These are phyloP conservation scores for Motacilla tschutschensis DNA, from an alignment of 2,113 vertebrate species.

Conservation along the genomic window DNA sequence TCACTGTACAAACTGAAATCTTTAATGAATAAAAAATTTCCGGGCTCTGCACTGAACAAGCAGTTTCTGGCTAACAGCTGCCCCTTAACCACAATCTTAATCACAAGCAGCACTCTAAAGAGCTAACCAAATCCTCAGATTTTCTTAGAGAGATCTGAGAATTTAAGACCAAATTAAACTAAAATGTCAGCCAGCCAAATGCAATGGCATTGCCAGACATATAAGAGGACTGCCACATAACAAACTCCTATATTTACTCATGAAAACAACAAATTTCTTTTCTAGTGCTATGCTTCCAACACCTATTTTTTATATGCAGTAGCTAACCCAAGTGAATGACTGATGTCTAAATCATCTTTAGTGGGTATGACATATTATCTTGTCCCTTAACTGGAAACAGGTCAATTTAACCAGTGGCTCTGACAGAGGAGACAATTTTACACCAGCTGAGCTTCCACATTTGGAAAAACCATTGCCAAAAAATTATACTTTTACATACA, in stretches of 20 bases:
- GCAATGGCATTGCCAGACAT: neutral
- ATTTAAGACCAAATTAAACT: slow-evolving; percentile 12
- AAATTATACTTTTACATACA: neutral
- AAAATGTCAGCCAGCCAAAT: neutral
- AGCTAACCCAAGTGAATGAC: neutral
- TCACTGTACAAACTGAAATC: neutral
- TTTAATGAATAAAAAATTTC: neutral
- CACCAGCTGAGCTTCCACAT: neutral
- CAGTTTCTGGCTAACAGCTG: neutral
- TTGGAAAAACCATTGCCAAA: neutral
- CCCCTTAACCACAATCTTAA: neutral
- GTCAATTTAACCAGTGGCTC: neutral
- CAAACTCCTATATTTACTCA: neutral
- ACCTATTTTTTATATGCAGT: neutral
- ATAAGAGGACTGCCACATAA: neutral
- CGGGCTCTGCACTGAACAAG: neutral
- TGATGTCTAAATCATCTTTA: slow-evolving; percentile 13
- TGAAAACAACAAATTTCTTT: neutral
- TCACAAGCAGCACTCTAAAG: neutral
- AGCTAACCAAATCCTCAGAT: neutral
- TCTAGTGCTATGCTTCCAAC: neutral
- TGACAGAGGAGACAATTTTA: slow-evolving; percentile 2
- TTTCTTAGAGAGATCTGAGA: slow-evolving; percentile 39
- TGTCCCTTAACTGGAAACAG: neutral
- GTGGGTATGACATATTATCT: slow-evolving; percentile 17